Conservation (phyloP, 2,113 vertebrate genomes). For the Hirundichthys speculiger region DNA sequence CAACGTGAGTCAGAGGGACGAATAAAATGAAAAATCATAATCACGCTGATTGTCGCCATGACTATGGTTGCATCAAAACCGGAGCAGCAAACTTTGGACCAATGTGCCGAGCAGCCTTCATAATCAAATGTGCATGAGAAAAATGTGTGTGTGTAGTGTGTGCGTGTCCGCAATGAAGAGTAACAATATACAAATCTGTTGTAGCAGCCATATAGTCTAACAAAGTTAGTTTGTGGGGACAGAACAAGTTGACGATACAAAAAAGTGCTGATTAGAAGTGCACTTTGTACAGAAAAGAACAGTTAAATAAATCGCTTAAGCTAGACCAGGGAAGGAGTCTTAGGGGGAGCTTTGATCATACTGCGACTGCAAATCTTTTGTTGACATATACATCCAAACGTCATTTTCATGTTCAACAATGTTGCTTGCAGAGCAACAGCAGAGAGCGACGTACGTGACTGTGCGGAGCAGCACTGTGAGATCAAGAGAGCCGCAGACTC, state of each 20-base stretch:
- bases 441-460: conserved; percentile 36
- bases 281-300: conserved; percentile 63
- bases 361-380: conserved; percentile 42
- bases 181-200: conserved; percentile 38
- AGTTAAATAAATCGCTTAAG: conserved; percentile 18
- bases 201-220: conserved; percentile 58
- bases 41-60: conserved; percentile 31
- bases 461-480: conserved; percentile 47
- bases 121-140: conserved; percentile 56
- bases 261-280: conserved; percentile 51
- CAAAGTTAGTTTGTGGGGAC: conserved; percentile 39
- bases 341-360: conserved; percentile 19
- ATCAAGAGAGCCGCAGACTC: conserved; percentile 38
- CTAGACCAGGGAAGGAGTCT: conserved; percentile 12
- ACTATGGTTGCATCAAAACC: conserved; percentile 34
- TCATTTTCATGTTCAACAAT: conserved; percentile 46
- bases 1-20: conserved; percentile 37
- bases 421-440: conserved; percentile 29
- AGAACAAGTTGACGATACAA: conserved; percentile 50
- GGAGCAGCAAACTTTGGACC: conserved; percentile 63
- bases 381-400: conserved; percentile 71
- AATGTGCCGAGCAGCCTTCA: conserved; percentile 63
- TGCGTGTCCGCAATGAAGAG: conserved; percentile 39
- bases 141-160: conserved; percentile 14
- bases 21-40: conserved; percentile 22